Conservation (phyloP, 2,888 invertebrate species). For the Andrena fulva region DNA sequence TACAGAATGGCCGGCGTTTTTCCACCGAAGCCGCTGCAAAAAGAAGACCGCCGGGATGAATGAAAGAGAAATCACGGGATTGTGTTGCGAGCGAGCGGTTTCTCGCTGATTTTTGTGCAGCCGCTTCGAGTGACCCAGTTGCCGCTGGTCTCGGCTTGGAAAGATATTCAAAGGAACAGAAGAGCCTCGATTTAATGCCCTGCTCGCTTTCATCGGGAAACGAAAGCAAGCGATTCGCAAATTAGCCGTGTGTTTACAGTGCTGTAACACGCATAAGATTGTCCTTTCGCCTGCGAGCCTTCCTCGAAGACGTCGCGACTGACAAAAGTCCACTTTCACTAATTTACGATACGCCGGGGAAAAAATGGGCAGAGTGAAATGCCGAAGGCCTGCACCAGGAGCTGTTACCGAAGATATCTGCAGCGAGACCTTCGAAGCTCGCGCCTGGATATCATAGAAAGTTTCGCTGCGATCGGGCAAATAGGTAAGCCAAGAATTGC, state of each 20-base stretch:
- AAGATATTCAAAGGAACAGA: not conserved
- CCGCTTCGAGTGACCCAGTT: not conserved
- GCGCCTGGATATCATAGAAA: too few relatives aligned
- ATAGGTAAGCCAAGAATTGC: too few relatives aligned
- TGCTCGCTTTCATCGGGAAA: not conserved
- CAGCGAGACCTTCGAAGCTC: too few relatives aligned
- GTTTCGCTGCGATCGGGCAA: too few relatives aligned
- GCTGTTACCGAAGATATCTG: not conserved
- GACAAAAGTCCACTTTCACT: slow-evolving; percentile 30
- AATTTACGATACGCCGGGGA: not conserved
- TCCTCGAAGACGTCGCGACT: not conserved
- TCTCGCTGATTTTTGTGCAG: not conserved
- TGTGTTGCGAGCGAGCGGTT: not conserved
- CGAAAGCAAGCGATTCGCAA: not conserved
- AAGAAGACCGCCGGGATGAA: not conserved
- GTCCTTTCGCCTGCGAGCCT: not conserved
- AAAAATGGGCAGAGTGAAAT: not conserved
- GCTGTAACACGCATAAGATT: not conserved
- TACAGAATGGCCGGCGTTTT: not conserved
- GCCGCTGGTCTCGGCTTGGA: too few relatives aligned
- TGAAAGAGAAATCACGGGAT: not conserved
- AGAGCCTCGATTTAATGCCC: not conserved
- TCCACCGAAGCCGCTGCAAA: not conserved
- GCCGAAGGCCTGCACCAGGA: not conserved
- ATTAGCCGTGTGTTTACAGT: not conserved